Conservation (phyloP, 2,888 invertebrate species). For the Drosophila merina region DNA sequence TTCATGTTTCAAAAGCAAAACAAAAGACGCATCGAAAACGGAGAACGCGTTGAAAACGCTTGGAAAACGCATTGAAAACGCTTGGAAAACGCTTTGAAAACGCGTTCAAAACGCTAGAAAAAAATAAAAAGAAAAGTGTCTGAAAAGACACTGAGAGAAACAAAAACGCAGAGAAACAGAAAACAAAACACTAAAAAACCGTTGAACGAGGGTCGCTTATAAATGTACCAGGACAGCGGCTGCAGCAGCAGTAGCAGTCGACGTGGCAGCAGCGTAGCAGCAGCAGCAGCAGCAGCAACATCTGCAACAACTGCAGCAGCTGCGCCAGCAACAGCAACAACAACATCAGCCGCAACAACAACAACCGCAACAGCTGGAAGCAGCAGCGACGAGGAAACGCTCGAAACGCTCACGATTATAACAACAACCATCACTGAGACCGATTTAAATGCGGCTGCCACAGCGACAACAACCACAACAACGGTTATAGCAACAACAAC, state of each 20-base stretch:
- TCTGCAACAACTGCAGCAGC: conserved; percentile 28
- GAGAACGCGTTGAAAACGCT: not conserved
- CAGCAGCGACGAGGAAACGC: conserved; percentile 53
- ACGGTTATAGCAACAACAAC: conserved; percentile 37
- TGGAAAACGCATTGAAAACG: not conserved
- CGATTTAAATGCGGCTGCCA: conserved; percentile 40
- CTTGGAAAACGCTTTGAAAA: not conserved
- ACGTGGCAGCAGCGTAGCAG: conserved; percentile 67
- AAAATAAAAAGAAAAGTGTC: not conserved
- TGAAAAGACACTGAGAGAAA: not conserved
- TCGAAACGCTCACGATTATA: conserved; percentile 67
- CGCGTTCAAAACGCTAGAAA: not conserved
- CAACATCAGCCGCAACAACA: conserved; percentile 34
- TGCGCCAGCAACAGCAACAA: conserved; percentile 10
- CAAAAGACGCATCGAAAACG: too few relatives aligned
- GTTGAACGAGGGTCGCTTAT: conserved; percentile 65
- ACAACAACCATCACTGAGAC: conserved; percentile 65
- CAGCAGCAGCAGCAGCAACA: conserved; percentile 55
- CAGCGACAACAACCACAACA: conserved; percentile 55
- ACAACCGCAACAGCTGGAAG: conserved; percentile 29
- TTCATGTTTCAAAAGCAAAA: too few relatives aligned
- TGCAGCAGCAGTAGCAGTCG: conserved; percentile 82
- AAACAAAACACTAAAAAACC: conserved; percentile 22
- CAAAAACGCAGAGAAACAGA: not conserved
- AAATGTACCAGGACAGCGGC: conserved; percentile 83